phyloP scores from a whole-genome alignment of 2,113 vertebrate species.

The Salvelinus sp. region DNA sequence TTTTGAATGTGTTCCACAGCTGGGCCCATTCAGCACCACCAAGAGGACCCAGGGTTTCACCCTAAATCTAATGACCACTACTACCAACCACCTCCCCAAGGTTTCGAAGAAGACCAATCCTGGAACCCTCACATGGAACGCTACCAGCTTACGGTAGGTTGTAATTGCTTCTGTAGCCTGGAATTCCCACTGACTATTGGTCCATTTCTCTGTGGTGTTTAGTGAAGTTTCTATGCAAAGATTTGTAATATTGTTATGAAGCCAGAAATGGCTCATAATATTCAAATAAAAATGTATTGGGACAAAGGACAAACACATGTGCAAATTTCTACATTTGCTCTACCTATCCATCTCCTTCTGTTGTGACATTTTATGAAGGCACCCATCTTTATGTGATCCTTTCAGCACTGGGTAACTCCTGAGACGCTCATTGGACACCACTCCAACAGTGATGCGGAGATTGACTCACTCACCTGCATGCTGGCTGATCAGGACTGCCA shows the following conservation, averaged over 20 bases:
- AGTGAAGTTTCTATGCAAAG: too few relatives aligned
- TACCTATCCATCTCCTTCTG: too few relatives aligned
- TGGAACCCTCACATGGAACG: conserved; percentile 70
- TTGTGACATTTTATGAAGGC: too few relatives aligned
- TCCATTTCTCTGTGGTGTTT: too few relatives aligned
- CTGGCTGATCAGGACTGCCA: conserved; percentile 83
- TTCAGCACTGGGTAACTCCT: conserved; percentile 58
- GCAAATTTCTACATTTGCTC: too few relatives aligned
- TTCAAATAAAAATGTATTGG: too few relatives aligned
- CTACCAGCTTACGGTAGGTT: conserved; percentile 71
- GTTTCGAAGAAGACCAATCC: conserved; percentile 70
- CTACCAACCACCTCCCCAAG: conserved; percentile 63
- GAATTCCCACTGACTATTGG: too few relatives aligned
- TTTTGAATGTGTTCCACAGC: conserved; percentile 49
- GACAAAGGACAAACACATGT: too few relatives aligned
- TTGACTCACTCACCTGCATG: conserved; percentile 87
- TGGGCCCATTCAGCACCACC: conserved; percentile 62
- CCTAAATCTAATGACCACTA: conserved; percentile 66
- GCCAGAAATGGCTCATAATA: too few relatives aligned
- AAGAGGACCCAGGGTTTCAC: neutral
- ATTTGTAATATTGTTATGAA: too few relatives aligned
- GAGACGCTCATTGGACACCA: conserved; percentile 68
- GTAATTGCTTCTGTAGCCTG: neutral
- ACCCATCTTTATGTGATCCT: neutral
- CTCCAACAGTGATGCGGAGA: conserved; percentile 83